phyloP scores from a whole-genome alignment of 2,888 invertebrate species.

The Agrochola macilenta region DNA sequence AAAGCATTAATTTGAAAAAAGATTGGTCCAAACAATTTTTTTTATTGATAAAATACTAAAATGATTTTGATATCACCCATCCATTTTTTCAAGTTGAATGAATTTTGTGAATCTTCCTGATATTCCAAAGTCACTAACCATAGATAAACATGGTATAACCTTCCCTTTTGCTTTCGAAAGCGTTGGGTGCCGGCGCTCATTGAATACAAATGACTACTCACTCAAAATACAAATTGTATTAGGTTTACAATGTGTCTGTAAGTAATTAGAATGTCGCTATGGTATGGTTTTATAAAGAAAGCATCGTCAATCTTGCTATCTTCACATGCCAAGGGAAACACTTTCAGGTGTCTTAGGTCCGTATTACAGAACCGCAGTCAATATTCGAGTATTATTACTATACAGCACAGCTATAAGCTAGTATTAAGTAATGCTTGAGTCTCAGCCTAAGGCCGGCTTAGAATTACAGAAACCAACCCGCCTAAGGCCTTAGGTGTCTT shows the following conservation, averaged over 20 bases:
- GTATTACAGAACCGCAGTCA: not conserved
- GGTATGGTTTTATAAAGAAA: not conserved
- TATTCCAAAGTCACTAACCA: slow-evolving; percentile 37
- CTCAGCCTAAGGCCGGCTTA: no score
- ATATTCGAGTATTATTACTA: not conserved
- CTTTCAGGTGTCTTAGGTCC: not conserved
- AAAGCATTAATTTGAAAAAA: no score
- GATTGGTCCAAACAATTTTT: no score
- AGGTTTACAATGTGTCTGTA: slow-evolving; percentile 5
- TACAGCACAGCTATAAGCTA: no score
- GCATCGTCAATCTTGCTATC: not conserved
- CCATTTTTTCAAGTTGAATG: not conserved
- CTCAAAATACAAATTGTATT: slow-evolving; percentile 19
- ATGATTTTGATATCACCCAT: no score
- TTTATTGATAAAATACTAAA: no score
- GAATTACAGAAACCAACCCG: no score
- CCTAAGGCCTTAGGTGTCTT: not conserved
- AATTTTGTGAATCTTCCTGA: not conserved
- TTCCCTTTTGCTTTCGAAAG: slow-evolving; percentile 75
- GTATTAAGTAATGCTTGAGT: not conserved
- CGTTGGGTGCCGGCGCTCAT: slow-evolving; percentile 65
- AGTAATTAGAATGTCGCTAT: not conserved
- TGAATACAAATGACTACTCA: slow-evolving; percentile 63
- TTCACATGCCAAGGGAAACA: not conserved
- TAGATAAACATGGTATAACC: slow-evolving; percentile 55